Evolutionary conservation across 2,113 vertebrate genomes (phyloP).

Genomic region (Zingel zingel): DNA sequence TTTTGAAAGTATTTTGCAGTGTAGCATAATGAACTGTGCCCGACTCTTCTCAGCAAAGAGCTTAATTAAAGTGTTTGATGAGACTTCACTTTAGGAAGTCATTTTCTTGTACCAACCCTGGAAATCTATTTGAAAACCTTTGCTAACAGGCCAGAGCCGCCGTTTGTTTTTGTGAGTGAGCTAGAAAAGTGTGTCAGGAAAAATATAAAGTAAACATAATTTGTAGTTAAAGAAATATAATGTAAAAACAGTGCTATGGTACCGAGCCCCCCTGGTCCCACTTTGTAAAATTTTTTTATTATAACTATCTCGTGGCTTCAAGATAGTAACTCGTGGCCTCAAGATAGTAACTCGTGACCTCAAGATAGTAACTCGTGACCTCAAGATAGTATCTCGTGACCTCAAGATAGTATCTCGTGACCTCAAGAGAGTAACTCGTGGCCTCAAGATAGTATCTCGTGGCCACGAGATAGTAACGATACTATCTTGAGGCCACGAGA

Average conservation of each 20-base stretch:
- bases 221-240: neutral
- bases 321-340: no score
- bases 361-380: no score
- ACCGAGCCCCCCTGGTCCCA: no score
- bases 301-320: no score
- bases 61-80: conserved; percentile 19
- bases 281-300: no score
- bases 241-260: neutral
- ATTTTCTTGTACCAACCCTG: conserved; percentile 14
- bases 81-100: conserved; percentile 15
- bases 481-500: no score
- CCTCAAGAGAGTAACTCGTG: no score
- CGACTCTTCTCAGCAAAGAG: neutral
- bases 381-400: no score
- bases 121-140: conserved; percentile 34
- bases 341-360: no score
- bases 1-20: conserved; percentile 10
- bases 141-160: neutral
- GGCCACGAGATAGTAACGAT: no score
- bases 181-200: neutral
- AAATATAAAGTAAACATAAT: neutral
- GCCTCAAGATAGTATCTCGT: no score
- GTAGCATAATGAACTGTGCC: conserved; percentile 23
- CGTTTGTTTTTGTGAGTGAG: conserved; percentile 7
- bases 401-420: no score